Base-by-base conservation (phyloP, 2,888 invertebrate species). In the Ptychoptera contaminata region DNA sequence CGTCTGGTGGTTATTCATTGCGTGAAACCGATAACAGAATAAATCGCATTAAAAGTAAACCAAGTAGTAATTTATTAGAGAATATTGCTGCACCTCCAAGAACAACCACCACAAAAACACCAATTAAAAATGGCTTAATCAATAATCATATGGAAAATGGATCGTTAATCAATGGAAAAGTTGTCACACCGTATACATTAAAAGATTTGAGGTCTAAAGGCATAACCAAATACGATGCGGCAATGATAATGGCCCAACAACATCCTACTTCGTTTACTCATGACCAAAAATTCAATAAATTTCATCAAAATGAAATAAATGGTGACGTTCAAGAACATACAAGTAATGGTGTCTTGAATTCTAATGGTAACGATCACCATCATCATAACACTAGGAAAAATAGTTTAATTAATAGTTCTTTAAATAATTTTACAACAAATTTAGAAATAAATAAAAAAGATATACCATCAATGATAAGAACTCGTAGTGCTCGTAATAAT, bases 21-120 rank as follows among this genome's bases (percentile, higher is more conserved):
- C 73, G 94, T 53, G 93, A 94, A 72, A 94, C 94, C 32, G 92
- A 93, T 65, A 91, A 92, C 69, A 77, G 94, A 55, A 80, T 90
- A 52, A 90, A 88, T 67, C 76, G 88, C 56, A 84, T 82, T 57
- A 88, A 88, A 61, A 73, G 73, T 53, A 59, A 66, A 30, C 56
- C 65, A 31, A 65, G 63, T 52, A 51, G 48, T 30, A 42, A 10
- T 37, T 44, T 47, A n/a, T 42, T 42, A 36, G 47, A 47, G 37
- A 47, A 48, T 40, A 46, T 42, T 45, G 46, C 48, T 44, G 53
- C 44, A 50, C 54, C 48, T 53, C 53, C 47, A 50, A 55, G 44
- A 53, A 52, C n/a, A 51, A 54, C 37, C 16, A 50, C n/a, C 39
- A 41, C 31, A 42, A 29, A 30, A 45, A 31, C 12, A 16, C 6